Base-by-base conservation (phyloP, 37 sponge, comb jelly and placozoan species). In the Halichondria panicea region DNA sequence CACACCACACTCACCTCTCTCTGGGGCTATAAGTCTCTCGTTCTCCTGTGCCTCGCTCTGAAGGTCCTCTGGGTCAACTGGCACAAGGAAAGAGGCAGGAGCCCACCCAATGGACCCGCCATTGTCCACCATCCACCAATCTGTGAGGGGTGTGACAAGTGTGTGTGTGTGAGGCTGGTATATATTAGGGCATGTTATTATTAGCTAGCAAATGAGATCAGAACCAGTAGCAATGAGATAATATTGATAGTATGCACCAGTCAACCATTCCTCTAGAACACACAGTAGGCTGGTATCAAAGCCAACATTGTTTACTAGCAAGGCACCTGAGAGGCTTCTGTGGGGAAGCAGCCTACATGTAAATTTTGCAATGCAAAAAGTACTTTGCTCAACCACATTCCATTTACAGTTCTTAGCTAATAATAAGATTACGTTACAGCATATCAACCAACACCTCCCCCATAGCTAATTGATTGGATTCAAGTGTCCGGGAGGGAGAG, bases 51-150 rank as follows among this genome's bases (percentile, higher is more conserved):
- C 48, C 70, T 83, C 84, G 4, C 67, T 52, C 6, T 52, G 53
- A 7, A 66, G 44, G 68, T 75, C 70, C 3, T 38, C 57, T 4
- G 55, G 58, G 28, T 67, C 68, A 24, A 75, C 68, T 9, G 84
- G 79, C 27, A 68, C 79, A 28, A 78, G 69, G 43, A 38, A 78
- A 33, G 79, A 78, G 55, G 79, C 79, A 33, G 79, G 79, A 35
- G 69, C 79, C 79, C 79, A 78, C n/a, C 79, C 79, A 11, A 68
- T 66, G 18, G 42, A 3, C n/a, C 79, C 79, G 8, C 43, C 35
- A 45, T 42, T 43, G 25, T 78, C 79, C 41, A 78, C 59, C 69
- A 78, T 66, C 79, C 79, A 78, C 79, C 79, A 78, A 8, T 69
- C 79, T 78, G 25, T 1, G 28, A 31, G 30, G 37, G 36, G 32